Evolutionary conservation across 2,888 invertebrate species (phyloP), one percentile per base, ranked within the genome.

Genomic region (Habrosyne pyritoides): DNA sequence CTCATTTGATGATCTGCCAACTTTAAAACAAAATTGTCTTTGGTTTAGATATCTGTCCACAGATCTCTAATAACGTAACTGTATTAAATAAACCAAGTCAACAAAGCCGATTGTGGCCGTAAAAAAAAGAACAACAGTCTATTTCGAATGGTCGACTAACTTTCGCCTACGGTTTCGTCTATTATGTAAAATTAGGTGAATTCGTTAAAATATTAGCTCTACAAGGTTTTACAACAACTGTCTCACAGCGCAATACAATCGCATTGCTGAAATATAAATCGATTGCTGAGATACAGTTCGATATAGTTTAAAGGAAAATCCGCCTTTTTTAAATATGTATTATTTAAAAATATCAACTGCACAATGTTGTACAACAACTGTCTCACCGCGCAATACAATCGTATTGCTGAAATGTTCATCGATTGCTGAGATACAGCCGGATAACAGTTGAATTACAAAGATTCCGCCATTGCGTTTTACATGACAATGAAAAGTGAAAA

Each of bases 51-150:
- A 42, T 42, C 1, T 18, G n/a, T 8, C 2, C 18, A 8, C 18
- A 18, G 42, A 42, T 42, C 42, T 42, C 42, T 42, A 42, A 42
- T 42, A 42, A 42, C 18, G 42, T 42, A 42, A 42, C 42, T 42
- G 42, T 42, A 42, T 18, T 42, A 42, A 42, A 42, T 42, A 42
- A 42, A 42, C 42, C 42, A 42, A 42, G 36, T 42, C 36, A 42
- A 42, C 18, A 18, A 18, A 7, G 36, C 36, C 14, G 42, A 12
- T 18, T 42, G 42, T 18, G 8, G 18, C 18, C 42, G 18, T 36
- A 36, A 42, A 42, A 42, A 42, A 42, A 42, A 42, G 28, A 28
- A 28, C 1, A 6, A 42, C 18, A 42, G 18, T n/a, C 42, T 42
- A 18, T 42, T 42, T 18, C 18, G 8, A 42, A 42, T 42, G 14